These are phyloP conservation scores for Tamandua tetradactyla DNA, from an alignment of 2,797 vertebrate species.

Conservation along the genomic window DNA sequence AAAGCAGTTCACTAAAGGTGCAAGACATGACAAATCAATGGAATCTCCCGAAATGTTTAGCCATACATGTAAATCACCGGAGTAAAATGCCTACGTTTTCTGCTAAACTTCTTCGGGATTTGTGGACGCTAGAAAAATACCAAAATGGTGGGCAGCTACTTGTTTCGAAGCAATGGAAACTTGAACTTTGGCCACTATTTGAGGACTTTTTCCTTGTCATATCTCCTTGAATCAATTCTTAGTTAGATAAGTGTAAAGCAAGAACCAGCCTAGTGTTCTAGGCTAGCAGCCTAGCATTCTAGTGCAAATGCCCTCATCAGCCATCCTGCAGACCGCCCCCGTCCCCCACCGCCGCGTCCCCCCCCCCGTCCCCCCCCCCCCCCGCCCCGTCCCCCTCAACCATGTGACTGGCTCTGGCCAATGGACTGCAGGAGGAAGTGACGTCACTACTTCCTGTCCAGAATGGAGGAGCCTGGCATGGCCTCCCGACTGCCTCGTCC, in stretches of 20 bases:
- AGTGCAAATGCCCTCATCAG: not conserved
- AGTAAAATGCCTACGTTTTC: not conserved
- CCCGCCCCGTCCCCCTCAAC: too few species aligned
- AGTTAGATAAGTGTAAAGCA: not conserved
- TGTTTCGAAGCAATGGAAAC: not conserved
- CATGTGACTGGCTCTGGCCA: not conserved
- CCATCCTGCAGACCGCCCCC: too few species aligned
- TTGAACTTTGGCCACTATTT: not conserved
- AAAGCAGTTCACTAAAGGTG: not conserved
- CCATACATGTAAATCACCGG: too few species aligned
- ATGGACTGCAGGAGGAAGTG: not conserved
- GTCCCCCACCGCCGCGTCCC: too few species aligned
- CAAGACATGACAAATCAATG: not conserved
- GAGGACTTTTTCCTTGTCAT: not conserved
- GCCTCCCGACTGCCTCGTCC: not conserved
- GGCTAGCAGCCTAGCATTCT: not conserved
- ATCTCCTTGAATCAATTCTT: not conserved
- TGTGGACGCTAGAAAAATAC: not conserved
- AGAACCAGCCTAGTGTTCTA: not conserved
- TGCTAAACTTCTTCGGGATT: not conserved
- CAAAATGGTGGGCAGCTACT: not conserved
- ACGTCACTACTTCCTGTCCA: not conserved
- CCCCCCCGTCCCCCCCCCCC: too few species aligned
- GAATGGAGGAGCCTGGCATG: not conserved
- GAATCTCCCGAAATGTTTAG: not conserved